These are phyloP conservation scores for Podarcis lilfordi DNA, from an alignment of 2,797 vertebrate species.

Conservation along the genomic window DNA sequence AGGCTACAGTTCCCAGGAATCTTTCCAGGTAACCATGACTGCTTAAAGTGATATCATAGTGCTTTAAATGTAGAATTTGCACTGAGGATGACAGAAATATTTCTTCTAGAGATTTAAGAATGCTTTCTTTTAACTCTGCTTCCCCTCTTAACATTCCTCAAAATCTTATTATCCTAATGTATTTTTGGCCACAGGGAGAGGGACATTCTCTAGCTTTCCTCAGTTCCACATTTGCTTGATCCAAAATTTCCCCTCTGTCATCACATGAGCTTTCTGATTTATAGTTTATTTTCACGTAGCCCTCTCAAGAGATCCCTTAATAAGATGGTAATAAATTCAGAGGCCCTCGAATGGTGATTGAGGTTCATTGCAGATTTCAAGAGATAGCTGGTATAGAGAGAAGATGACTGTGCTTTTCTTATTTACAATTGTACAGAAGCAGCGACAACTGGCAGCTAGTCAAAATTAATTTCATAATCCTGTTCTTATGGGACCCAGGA, in stretches of 20 bases:
- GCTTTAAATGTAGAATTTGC: no score
- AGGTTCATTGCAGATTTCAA: slow-evolving; percentile 22
- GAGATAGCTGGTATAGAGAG: background rate
- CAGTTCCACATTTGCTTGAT: background rate
- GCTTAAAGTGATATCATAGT: no score
- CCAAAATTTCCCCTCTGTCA: background rate
- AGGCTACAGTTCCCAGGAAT: no score
- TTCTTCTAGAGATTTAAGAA: background rate
- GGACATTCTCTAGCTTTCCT: background rate
- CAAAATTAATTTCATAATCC: slow-evolving; percentile 25
- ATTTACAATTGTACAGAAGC: slow-evolving; percentile 2
- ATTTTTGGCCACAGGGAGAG: background rate
- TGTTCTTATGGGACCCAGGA: background rate
- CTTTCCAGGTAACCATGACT: no score
- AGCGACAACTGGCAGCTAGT: background rate
- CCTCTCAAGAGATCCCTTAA: background rate
- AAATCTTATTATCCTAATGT: background rate
- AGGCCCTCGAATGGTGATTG: slow-evolving; percentile 9
- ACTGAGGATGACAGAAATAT: background rate
- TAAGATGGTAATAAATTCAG: slow-evolving; percentile 28
- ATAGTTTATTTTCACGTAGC: background rate
- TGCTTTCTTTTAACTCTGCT: background rate
- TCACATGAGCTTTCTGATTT: background rate
- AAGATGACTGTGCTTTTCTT: background rate
- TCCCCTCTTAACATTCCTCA: background rate